Conservation (phyloP, 1,140 invertebrate genomes). For the Drosophila pandora region DNA sequence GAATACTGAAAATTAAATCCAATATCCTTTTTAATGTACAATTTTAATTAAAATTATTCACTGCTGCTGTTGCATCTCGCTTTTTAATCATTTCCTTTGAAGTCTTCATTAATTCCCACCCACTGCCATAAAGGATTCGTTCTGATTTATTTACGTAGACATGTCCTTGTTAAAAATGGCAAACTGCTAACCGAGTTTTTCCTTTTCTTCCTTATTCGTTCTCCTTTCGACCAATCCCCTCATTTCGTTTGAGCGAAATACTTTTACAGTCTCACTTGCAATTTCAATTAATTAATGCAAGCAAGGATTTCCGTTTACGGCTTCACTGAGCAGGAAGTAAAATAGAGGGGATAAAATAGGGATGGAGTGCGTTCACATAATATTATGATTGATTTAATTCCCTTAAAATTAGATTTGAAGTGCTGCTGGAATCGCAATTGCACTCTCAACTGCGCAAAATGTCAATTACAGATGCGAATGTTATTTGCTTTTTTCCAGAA, state of each 20-base stretch:
- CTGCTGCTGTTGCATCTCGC: background rate
- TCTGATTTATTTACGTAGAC: constrained; percentile 42
- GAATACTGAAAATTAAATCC: background rate
- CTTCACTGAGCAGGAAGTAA: constrained; percentile 8
- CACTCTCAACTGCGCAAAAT: constrained; percentile 2
- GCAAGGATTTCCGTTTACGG: constrained; percentile 43
- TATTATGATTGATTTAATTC: constrained; percentile 24
- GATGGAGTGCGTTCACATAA: constrained; percentile 8
- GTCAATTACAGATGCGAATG: constrained; percentile 31
- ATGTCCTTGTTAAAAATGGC: constrained; percentile 23
- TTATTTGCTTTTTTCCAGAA: no score
- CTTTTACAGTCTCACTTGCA: constrained; percentile 46
- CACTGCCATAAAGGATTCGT: constrained; percentile 39
- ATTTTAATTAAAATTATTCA: constrained; percentile 47
- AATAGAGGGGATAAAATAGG: background rate
- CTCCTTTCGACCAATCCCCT: background rate
- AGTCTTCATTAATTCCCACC: constrained; percentile 53
- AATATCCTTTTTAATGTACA: constrained; percentile 11
- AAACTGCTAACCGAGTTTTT: constrained; percentile 25
- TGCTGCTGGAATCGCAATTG: background rate
- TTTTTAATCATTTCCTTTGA: constrained; percentile 16
- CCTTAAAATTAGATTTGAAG: background rate
- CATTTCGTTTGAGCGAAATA: constrained; percentile 6
- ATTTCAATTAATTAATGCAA: constrained; percentile 62
- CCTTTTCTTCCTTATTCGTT: constrained; percentile 9